Evolutionary conservation across 2,888 invertebrate genomes (phyloP), one percentile per base, ranked within the genome.

Genomic region (Lomographa bimaculata): DNA sequence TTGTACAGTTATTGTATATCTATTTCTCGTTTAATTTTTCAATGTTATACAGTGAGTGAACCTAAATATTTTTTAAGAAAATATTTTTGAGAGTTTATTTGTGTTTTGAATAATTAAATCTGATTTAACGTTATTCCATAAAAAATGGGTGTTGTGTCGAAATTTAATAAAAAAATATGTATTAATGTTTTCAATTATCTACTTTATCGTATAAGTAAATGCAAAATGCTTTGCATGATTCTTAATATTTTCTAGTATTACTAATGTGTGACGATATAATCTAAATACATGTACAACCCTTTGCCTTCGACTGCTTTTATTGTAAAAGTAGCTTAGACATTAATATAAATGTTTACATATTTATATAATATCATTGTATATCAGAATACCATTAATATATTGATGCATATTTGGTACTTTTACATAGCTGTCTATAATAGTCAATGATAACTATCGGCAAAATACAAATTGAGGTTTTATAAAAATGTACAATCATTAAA

Each of bases 221-320:
- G 62, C 60, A 60, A 64, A 34, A 63, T 65, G 71, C 65, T 70
- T 68, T 71, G 64, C 68, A 71, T 62, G 42, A 52, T 53, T 48
- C 12, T 27, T 7, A 29, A 26, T 23, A 9, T 25, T 32, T 27
- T 37, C 24, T 11, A 32, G 19, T 12, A 8, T 50, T 48, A 43
- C 41, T 59, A 50, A 53, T 52, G 24, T 46, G 48, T 59, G 55
- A 51, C 51, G 36, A 34, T 54, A 29, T 61, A 54, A 46, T 57
- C 42, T 49, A 41, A 57, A 54, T 60, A 47, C 26, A 58, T 63
- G 73, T 79, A 76, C 70, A 72, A 75, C 56, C 62, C 37, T 49
- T 63, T 69, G 73, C 75, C 72, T 79, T 73, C 62, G 54, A 71
- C 61, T 61, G 76, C 77, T 79, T 76, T 64, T 71, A 65, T 16